Conservation (phyloP, 2,888 invertebrate species). For the Anorthoa munda region DNA sequence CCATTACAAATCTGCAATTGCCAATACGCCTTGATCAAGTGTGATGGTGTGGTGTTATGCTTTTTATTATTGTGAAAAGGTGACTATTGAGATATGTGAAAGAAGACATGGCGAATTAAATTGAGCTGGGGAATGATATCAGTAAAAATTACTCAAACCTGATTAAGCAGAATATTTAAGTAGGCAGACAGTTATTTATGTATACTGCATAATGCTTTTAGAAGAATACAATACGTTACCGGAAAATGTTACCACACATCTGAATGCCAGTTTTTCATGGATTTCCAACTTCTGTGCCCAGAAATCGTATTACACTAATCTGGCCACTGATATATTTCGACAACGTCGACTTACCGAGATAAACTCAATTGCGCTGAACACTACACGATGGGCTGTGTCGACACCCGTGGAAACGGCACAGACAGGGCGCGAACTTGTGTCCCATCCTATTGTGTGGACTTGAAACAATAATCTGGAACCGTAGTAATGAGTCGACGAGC, state of each 20-base stretch:
- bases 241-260: too few relatives aligned
- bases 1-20: not conserved
- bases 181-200: too few relatives aligned
- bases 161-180: too few relatives aligned
- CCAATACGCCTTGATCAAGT: not conserved
- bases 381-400: slow-evolving; percentile 52
- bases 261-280: too few relatives aligned
- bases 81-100: not conserved
- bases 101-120: not conserved
- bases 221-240: too few relatives aligned
- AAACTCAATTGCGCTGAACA: slow-evolving; percentile 14
- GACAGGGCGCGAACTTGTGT: slow-evolving; percentile 86
- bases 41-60: not conserved
- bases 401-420: slow-evolving; percentile 74
- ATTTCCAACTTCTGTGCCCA: not conserved
- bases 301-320: not conserved
- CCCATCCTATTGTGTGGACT: slow-evolving; percentile 87
- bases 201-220: too few relatives aligned
- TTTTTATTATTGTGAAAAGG: not conserved
- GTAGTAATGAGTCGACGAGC: slow-evolving; percentile 84
- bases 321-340: not conserved
- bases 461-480: slow-evolving; percentile 88
- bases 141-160: too few relatives aligned
- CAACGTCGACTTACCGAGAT: not conserved
- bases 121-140: too few relatives aligned